Evolutionary conservation across 2,888 invertebrate species (phyloP).

Genomic region (Ophion obscuratus): DNA sequence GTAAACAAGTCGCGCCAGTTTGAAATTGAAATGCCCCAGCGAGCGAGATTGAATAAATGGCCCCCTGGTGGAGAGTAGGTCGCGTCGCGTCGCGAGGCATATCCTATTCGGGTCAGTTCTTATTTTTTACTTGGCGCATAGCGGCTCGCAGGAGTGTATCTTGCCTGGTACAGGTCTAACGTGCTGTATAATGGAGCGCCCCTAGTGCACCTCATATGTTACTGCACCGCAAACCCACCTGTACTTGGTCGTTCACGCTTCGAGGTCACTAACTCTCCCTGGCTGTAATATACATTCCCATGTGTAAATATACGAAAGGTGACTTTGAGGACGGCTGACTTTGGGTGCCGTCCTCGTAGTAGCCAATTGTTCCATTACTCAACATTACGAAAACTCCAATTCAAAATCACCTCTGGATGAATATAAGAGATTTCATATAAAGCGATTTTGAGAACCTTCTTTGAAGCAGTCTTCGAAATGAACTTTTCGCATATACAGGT

Average conservation of each 20-base stretch:
- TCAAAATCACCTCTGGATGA: no score
- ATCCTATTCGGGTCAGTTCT: conserved; percentile 62
- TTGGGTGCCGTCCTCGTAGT: no score
- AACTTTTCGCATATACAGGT: no score
- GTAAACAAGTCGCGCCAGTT: conserved; percentile 61
- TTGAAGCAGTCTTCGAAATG: no score
- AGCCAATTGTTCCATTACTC: no score
- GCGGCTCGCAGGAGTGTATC: conserved; percentile 16
- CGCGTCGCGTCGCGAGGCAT: conserved; percentile 63
- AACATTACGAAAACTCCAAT: no score
- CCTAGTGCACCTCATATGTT: conserved; percentile 33
- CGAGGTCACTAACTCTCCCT: conserved; percentile 59
- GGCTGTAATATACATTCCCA: conserved; percentile 33
- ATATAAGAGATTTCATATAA: no score
- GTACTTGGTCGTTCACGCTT: conserved; percentile 51
- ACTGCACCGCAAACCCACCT: conserved; percentile 15
- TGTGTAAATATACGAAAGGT: neutral
- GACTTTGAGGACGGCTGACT: neutral
- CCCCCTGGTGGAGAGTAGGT: conserved; percentile 58
- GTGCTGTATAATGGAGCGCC: conserved; percentile 45
- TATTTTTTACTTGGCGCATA: conserved; percentile 62
- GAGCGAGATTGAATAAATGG: conserved; percentile 68
- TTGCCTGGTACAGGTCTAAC: conserved; percentile 11
- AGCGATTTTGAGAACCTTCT: no score
- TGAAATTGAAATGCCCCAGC: conserved; percentile 66